phyloP scores from a whole-genome alignment of 2,888 invertebrate genomes.

The Leptopterna dolabrata region DNA sequence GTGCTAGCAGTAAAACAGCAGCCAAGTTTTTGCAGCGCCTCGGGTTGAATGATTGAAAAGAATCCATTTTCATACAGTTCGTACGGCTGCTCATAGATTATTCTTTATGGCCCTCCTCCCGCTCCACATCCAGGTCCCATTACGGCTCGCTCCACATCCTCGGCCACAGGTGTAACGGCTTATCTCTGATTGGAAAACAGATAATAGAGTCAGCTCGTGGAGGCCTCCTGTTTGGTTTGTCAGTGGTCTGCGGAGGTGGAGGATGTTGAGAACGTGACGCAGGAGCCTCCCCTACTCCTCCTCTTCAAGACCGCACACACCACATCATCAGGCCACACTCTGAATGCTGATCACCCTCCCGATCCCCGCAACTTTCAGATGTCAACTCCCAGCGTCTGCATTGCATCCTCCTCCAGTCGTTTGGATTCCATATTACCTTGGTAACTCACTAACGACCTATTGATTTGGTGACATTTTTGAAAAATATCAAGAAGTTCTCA shows the following conservation, averaged over 20 bases:
- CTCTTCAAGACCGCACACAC: neutral
- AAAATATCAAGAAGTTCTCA: no score
- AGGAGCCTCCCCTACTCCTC: neutral
- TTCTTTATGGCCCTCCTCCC: neutral
- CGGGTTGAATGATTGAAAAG: no score
- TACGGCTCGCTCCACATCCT: neutral
- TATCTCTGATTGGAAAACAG: neutral
- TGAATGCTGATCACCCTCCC: neutral
- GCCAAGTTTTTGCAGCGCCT: no score
- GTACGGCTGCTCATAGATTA: neutral
- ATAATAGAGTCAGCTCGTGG: neutral
- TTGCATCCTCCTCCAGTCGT: no score
- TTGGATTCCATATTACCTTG: no score
- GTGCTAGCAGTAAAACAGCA: no score
- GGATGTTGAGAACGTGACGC: neutral
- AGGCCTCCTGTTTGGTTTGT: neutral
- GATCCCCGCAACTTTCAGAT: neutral
- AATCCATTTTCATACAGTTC: no score
- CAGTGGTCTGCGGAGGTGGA: neutral
- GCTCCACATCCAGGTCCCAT: neutral
- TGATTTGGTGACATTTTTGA: no score
- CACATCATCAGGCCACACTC: neutral
- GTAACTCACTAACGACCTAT: no score
- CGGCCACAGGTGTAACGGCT: neutral
- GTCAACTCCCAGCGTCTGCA: no score